These are phyloP conservation scores for Drosophila stalkeri DNA, from an alignment of 2,888 invertebrate species.

Conservation along the genomic window DNA sequence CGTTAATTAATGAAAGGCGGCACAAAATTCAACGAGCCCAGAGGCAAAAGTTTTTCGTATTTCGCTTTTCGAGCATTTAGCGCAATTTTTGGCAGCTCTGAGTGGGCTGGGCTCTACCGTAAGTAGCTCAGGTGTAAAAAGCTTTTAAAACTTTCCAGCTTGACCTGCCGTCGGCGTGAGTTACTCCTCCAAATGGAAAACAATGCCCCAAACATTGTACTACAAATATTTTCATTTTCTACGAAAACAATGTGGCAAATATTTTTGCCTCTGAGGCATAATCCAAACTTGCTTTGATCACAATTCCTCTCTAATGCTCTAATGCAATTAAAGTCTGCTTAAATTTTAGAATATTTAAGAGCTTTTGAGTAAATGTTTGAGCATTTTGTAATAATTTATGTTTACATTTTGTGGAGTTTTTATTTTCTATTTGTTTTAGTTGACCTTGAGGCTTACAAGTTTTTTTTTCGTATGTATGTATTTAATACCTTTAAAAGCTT, in stretches of 20 bases:
- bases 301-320: background rate
- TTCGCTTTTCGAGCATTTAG: conserved; percentile 50
- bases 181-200: conserved; percentile 25
- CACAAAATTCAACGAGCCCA: conserved; percentile 17
- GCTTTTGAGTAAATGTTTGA: background rate
- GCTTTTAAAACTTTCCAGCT: conserved; percentile 68
- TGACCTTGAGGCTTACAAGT: too few relatives aligned
- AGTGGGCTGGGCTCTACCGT: conserved; percentile 18
- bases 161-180: conserved; percentile 55
- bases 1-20: conserved; percentile 67
- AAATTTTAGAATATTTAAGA: background rate
- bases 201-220: conserved; percentile 24
- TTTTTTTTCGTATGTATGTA: too few relatives aligned
- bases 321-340: background rate
- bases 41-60: conserved; percentile 37
- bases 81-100: conserved; percentile 22
- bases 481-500: too few relatives aligned
- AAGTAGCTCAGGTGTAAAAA: conserved; percentile 64
- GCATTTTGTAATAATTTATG: background rate
- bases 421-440: background rate
- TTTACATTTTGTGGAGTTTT: background rate
- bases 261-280: background rate
- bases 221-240: conserved; percentile 12
- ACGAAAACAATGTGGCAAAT: conserved; percentile 18
- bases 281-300: conserved; percentile 8